Evolutionary conservation across 2,888 invertebrate genomes (phyloP).

Genomic region (Melieria picta): DNA sequence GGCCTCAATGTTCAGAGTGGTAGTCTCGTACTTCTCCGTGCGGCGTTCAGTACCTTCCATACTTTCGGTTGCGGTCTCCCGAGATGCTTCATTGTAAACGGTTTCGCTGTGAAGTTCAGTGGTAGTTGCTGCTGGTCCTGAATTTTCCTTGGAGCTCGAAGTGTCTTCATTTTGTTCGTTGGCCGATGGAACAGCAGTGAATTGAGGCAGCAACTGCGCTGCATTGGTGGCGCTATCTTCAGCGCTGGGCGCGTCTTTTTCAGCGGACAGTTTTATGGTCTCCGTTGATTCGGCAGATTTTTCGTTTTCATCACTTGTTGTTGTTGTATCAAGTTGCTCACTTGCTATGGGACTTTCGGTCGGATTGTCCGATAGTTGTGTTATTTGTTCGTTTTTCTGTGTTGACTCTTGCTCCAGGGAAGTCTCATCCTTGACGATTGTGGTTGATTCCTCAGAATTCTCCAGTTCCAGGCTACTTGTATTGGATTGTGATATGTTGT

Average conservation of each 20-base stretch:
- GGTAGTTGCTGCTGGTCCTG: not conserved
- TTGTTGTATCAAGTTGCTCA: too few species aligned
- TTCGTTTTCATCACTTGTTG: too few species aligned
- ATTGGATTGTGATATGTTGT: too few species aligned
- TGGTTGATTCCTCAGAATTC: too few species aligned
- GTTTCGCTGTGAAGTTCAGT: slow-evolving; percentile 6
- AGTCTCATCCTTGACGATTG: too few species aligned
- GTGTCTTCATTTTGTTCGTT: slow-evolving; percentile 10
- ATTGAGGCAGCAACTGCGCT: slow-evolving; percentile 47
- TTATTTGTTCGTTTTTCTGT: not conserved
- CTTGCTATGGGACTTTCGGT: too few species aligned
- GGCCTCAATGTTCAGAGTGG: slow-evolving; percentile 34
- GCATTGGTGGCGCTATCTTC: slow-evolving; percentile 50
- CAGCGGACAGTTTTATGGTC: not conserved
- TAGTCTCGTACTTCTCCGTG: not conserved
- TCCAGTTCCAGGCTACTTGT: too few species aligned
- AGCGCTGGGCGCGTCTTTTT: slow-evolving; percentile 26
- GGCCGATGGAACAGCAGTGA: slow-evolving; percentile 33
- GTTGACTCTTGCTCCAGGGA: not conserved
- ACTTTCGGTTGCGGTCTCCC: slow-evolving; percentile 4
- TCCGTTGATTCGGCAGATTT: not conserved
- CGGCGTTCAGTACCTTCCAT: slow-evolving; percentile 21
- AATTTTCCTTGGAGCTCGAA: slow-evolving; percentile 45
- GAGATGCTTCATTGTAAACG: slow-evolving; percentile 1
- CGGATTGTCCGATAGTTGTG: slow-evolving; percentile 3